Conservation (phyloP, 2,113 vertebrate genomes). For the Corvus moneduloides region DNA sequence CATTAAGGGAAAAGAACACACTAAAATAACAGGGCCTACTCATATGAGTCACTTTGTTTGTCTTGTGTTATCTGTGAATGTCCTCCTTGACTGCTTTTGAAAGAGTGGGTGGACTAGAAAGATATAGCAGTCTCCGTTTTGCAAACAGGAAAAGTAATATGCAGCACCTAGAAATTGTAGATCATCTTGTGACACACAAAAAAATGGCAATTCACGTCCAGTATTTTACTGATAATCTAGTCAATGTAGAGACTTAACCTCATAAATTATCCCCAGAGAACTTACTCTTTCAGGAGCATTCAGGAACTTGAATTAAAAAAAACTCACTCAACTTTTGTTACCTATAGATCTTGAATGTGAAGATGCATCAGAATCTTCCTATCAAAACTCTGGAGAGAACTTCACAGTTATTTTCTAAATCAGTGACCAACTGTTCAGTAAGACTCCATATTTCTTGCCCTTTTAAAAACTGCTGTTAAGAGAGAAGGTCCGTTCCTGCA, state of each 20-base stretch:
- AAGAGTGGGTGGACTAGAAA: background rate
- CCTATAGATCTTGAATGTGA: rapidly evolving
- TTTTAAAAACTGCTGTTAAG: background rate
- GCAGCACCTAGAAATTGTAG: background rate
- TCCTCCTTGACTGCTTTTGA: background rate
- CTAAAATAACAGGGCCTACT: background rate
- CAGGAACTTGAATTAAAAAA: background rate
- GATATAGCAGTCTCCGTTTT: background rate
- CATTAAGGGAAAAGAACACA: background rate
- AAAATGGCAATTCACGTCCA: background rate
- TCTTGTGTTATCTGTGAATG: background rate
- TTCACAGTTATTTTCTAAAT: background rate
- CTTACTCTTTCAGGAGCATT: background rate
- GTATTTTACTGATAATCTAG: background rate
- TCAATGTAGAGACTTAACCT: background rate
- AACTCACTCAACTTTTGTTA: background rate
- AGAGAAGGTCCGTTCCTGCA: background rate
- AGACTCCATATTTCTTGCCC: background rate
- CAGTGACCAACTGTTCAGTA: background rate
- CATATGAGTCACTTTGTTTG: background rate
- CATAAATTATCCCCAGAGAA: background rate
- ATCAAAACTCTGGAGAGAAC: background rate
- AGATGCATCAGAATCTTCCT: background rate
- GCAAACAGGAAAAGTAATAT: background rate
- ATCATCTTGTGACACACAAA: background rate